Base-by-base conservation (phyloP, 2,888 invertebrate genomes). In the Hydropsyche betteni region DNA sequence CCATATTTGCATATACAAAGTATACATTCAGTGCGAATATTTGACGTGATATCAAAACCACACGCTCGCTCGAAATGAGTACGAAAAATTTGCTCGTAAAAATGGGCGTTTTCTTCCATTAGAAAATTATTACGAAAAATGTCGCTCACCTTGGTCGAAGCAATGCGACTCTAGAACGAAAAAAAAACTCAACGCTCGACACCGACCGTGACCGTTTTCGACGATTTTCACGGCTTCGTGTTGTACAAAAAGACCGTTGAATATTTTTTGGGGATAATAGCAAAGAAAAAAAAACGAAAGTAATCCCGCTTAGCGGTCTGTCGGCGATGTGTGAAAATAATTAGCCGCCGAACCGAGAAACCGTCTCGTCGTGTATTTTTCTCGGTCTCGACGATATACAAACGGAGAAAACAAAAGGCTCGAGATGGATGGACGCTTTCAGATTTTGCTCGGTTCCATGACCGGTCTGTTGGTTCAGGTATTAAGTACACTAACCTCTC, bases 241-340 rank as follows among this genome's bases (percentile, higher is more conserved):
- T 10, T 44, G 1, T 24, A 24, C 24, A 24, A 24, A 24, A 24
- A 44, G 44, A 44, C 44, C 44, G 44, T 44, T 10, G 44, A 10
- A 8, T 44, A 8, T 44, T 8, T 44, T 44, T 44, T 10, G 44
- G 10, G 7, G 44, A 24, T 24, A 24, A 24, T 24, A 24, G 24
- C 24, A 2, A 53, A 10, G 14, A 8, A 8, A 58, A 36, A 50
- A 75, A 71, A 75, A 64, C 61, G 75, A 75, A 71, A 75, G 75
- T 75, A 71, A 70, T 38, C 14, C 64, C 8, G 61, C 16, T 64
- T 58, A 58, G 14, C 71, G 75, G 51, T 75, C 75, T 64, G 61
- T 71, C 16, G 68, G 52, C 71, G 68, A 71, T 75, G 75, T 75
- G 75, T 71, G 75, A 75, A 75, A 75, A 70, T 75, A 75, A 75